Percentiles rank a stretch among this genome's conserved stretches.
These are phyloP conservation scores for Phalacrocorax pelagicus DNA, from an alignment of 2,113 vertebrate species.

Conservation along the genomic window DNA sequence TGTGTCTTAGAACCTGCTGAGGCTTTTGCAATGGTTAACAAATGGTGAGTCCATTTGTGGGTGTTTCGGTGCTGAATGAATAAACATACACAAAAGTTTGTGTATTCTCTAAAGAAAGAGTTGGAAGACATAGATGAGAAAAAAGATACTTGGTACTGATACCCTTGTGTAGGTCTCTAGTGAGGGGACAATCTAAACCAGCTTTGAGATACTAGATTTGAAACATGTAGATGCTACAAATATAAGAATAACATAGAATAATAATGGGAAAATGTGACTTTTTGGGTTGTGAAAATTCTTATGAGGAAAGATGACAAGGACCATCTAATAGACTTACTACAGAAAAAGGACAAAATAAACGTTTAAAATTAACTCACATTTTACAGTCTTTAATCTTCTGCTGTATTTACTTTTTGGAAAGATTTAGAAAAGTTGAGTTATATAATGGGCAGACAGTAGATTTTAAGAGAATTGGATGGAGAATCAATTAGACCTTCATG, in stretches of 20 bases:
- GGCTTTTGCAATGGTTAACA: neutral
- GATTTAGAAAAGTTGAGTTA: neutral
- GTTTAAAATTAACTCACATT: neutral
- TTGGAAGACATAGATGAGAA: neutral
- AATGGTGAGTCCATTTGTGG: neutral
- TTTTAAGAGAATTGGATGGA: neutral
- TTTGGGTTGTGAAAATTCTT: neutral
- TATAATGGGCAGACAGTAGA: neutral
- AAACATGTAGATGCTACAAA: neutral
- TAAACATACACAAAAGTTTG: neutral
- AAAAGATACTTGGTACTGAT: neutral
- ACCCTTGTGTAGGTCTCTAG: neutral
- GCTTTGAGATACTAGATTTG: neutral
- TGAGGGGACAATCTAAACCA: neutral
- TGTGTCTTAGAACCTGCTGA: neutral
- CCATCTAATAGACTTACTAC: neutral
- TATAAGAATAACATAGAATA: neutral
- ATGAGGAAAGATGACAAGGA: neutral
- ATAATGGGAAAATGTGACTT: neutral
- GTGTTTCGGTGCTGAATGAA: neutral
- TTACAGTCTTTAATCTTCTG: neutral
- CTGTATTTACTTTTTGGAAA: neutral
- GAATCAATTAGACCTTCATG: neutral
- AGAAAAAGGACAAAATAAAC: neutral
- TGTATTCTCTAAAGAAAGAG: neutral